These are phyloP conservation scores for Cantharis rustica DNA, from an alignment of 2,888 invertebrate species.

Conservation along the genomic window DNA sequence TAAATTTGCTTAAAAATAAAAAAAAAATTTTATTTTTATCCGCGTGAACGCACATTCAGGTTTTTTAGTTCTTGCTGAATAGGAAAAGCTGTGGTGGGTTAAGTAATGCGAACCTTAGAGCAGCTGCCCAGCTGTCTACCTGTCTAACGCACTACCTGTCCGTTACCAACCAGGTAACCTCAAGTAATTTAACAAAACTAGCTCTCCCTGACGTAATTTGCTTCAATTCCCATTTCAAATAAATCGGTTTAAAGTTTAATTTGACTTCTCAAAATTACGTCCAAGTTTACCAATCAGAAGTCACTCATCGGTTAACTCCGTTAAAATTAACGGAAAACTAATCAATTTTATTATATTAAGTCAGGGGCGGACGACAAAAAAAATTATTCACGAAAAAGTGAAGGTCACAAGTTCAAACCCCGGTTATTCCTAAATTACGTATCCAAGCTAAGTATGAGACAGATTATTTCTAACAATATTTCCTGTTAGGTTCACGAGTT, in stretches of 20 bases:
- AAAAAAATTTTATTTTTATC: neutral
- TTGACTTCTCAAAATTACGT: neutral
- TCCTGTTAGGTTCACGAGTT: too few species aligned
- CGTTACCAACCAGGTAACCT: constrained; percentile 19
- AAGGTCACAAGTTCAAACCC: too few species aligned
- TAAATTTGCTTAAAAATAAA: neutral
- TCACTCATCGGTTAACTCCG: neutral
- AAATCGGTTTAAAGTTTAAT: neutral
- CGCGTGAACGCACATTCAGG: neutral
- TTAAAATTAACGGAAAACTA: neutral
- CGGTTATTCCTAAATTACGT: too few species aligned
- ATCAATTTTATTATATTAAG: neutral
- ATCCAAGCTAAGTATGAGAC: too few species aligned
- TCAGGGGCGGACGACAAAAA: neutral
- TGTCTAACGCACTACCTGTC: constrained; percentile 32
- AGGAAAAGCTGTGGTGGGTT: constrained; percentile 14
- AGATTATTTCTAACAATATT: too few species aligned
- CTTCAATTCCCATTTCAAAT: constrained; percentile 9
- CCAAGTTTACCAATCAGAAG: neutral
- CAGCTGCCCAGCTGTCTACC: constrained; percentile 37
- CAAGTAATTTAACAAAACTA: constrained; percentile 21
- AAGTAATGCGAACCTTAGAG: constrained; percentile 27
- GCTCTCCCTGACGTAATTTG: constrained; percentile 10
- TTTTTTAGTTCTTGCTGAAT: neutral
- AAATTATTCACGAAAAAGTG: too few species aligned